These are phyloP conservation scores for Nomada hirtipes DNA, from an alignment of 2,888 invertebrate genomes.

Conservation along the genomic window DNA sequence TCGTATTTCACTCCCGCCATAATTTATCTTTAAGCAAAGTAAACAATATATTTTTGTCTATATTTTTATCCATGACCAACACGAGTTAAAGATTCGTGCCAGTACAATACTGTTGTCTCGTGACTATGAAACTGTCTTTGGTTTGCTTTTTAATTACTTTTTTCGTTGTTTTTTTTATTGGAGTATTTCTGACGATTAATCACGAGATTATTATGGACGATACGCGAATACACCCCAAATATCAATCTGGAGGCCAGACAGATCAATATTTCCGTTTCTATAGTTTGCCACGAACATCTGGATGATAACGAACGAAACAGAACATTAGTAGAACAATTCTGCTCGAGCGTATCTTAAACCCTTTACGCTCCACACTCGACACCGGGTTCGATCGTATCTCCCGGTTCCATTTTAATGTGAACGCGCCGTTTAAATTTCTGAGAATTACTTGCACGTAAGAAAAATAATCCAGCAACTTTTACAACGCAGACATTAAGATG, in stretches of 20 bases:
- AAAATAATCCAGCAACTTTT: not conserved
- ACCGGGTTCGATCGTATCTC: conserved; percentile 8
- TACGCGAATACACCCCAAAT: not conserved
- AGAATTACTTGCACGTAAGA: not conserved
- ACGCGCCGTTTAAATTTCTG: conserved; percentile 3
- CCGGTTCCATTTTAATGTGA: conserved; percentile 6
- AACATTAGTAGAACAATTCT: conserved; percentile 20
- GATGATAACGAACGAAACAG: conserved; percentile 47
- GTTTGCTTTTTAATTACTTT: not conserved
- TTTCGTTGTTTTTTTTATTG: conserved; percentile 23
- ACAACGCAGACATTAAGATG: not conserved
- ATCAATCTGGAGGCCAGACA: not conserved
- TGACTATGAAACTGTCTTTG: conserved; percentile 36
- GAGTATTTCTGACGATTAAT: conserved; percentile 26
- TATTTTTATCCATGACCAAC: conserved; percentile 25
- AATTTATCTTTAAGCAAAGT: conserved; percentile 25
- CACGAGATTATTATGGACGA: conserved; percentile 22
- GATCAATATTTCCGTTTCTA: conserved; percentile 51
- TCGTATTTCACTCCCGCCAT: not conserved
- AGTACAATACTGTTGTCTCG: conserved; percentile 18
- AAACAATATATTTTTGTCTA: conserved; percentile 35
- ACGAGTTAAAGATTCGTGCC: conserved; percentile 27
- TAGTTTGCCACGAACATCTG: conserved; percentile 22
- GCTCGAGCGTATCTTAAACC: conserved; percentile 8
- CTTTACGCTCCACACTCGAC: conserved; percentile 10